These are phyloP conservation scores for Popillia japonica DNA, from an alignment of 1,140 invertebrate genomes.

Conservation along the genomic window DNA sequence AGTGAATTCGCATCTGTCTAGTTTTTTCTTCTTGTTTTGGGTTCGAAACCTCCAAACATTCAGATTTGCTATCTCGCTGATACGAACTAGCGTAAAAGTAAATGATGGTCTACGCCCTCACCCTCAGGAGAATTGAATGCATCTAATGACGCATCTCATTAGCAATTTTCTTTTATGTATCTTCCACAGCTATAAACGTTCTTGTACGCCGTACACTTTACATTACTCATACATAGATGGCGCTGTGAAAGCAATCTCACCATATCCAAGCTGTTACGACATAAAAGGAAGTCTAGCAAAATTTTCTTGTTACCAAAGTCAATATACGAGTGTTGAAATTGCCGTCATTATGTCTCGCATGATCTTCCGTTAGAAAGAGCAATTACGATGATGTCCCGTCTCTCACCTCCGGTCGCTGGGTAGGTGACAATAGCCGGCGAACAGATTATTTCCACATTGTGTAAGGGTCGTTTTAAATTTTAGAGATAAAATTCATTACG, in stretches of 20 bases:
- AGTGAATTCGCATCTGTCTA: too few relatives aligned
- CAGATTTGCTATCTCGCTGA: neutral
- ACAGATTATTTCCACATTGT: neutral
- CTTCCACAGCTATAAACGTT: neutral
- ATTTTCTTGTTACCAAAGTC: neutral
- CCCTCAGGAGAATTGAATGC: conserved; percentile 5
- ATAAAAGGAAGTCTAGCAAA: too few relatives aligned
- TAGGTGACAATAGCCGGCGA: neutral
- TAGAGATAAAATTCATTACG: conserved; percentile 5
- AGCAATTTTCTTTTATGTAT: conserved; percentile 7
- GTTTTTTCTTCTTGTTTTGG: too few relatives aligned
- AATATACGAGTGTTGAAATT: neutral
- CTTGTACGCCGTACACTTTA: neutral
- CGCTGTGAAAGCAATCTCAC: too few relatives aligned
- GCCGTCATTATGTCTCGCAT: neutral
- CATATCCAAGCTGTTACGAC: too few relatives aligned
- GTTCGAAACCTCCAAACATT: too few relatives aligned
- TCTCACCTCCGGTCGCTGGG: too few relatives aligned
- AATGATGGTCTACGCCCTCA: neutral
- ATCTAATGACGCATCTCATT: conserved; percentile 14
- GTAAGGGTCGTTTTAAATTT: neutral
- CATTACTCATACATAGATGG: too few relatives aligned
- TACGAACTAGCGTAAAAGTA: too few relatives aligned
- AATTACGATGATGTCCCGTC: neutral
- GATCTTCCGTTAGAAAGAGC: neutral